Base-by-base conservation (phyloP, 2,888 invertebrate genomes). In the Acanthosoma haemorrhoidale region DNA sequence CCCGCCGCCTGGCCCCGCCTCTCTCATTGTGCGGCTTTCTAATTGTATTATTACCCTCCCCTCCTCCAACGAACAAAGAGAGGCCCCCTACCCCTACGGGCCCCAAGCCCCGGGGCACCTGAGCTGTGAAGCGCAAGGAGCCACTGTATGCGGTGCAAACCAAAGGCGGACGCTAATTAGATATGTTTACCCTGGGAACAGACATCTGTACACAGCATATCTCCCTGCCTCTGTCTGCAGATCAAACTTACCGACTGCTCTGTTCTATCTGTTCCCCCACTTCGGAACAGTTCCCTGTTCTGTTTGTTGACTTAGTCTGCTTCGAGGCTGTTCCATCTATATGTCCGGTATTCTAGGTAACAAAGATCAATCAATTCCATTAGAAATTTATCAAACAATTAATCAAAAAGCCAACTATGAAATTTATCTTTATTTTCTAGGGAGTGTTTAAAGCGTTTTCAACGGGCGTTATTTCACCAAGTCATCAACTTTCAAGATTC, bases 1-100 rank as follows among this genome's bases (percentile, higher is more conserved):
- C 51, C 51, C 25, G 51, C n/a, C n/a, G n/a, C n/a, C n/a, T n/a
- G n/a, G n/a, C n/a, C n/a, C n/a, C n/a, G n/a, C 51, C 51, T 21
- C 51, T 51, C 51, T 51, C 51, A 51, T 51, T 51, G 51, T 51
- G 51, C 51, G 51, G 51, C 51, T 51, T 51, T 51, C 51, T 51
- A 51, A 51, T 51, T 51, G 51, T 51, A 51, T 51, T 51, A 51
- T 51, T 51, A 51, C 5, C 51, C 51, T 2, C 51, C 0, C 43
- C 3, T 18, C n/a, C n/a, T n/a, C n/a, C n/a, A n/a, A n/a, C 29
- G 51, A 51, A 51, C 51, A 51, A 51, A 51, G 51, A 51, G 51
- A 51, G 51, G n/a, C n/a, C n/a, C n/a, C 25, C 41, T 4, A 21
- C 21, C 43, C 13, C 43, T 4, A 13, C 21, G 51, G n/a, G n/a